A percentile compares a stretch with the other conserved stretches of the same genome.
Conservation (phyloP, 2,888 invertebrate genomes). For the Scaptomyza reducta region DNA sequence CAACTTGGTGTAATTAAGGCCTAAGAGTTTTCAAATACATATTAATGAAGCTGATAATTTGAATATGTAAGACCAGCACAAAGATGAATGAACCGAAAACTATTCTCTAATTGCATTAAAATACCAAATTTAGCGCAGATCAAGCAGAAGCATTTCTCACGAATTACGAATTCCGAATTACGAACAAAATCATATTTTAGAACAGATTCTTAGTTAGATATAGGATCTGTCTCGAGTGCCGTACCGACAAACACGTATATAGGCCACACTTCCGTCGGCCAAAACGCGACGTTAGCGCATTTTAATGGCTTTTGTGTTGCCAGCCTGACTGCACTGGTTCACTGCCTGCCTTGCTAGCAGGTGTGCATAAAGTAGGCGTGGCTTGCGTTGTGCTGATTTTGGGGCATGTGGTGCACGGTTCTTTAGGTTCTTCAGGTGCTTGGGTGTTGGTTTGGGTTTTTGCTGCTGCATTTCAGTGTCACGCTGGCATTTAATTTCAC, state of each 20-base stretch:
- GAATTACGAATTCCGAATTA: too few relatives aligned
- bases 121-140: slow-evolving; percentile 12
- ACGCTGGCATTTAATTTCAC: slow-evolving; percentile 79
- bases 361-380: slow-evolving; percentile 35
- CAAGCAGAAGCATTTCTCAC: too few relatives aligned
- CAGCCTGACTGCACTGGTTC: background rate
- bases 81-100: slow-evolving; percentile 1
- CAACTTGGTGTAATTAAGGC: slow-evolving; percentile 5
- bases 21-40: slow-evolving; percentile 15
- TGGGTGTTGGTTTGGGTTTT: slow-evolving; percentile 2
- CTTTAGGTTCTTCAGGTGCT: background rate
- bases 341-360: background rate
- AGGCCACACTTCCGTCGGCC: slow-evolving; percentile 62
- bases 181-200: slow-evolving; percentile 46
- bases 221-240: background rate
- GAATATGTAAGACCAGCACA: slow-evolving; percentile 13
- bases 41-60: slow-evolving; percentile 28
- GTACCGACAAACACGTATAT: slow-evolving; percentile 42
- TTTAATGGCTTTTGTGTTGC: slow-evolving; percentile 77
- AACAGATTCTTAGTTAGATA: slow-evolving; percentile 24
- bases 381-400: background rate
- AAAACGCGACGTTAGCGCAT: slow-evolving; percentile 68
- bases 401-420: slow-evolving; percentile 14
- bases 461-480: slow-evolving; percentile 74
- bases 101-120: slow-evolving; percentile 30